Evolutionary conservation across 1,140 invertebrate species (phyloP).

Genomic region (Drosophila sproati): DNA sequence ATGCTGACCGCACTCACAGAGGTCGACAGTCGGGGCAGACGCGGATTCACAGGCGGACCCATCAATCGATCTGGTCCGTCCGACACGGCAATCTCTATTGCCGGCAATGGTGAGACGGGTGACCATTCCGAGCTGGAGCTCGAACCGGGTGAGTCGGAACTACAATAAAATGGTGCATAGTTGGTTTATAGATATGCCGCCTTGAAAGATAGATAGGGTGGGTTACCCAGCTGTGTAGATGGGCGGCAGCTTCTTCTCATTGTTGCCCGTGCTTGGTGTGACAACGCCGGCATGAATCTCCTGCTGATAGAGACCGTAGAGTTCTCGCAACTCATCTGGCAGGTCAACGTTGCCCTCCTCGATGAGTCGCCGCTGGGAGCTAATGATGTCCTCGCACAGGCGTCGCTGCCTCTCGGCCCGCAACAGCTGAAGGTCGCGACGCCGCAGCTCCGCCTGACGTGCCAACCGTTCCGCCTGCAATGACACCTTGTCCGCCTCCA

Average conservation of each 20-base stretch:
- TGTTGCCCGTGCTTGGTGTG: slow-evolving; percentile 66
- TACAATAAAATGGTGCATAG: slow-evolving; percentile 15
- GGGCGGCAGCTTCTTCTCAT: slow-evolving; percentile 81
- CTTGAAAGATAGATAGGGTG: background rate
- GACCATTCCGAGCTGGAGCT: slow-evolving; percentile 84
- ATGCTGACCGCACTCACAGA: slow-evolving; percentile 21
- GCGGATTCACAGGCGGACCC: slow-evolving; percentile 78
- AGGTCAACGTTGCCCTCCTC: slow-evolving; percentile 90
- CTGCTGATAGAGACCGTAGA: slow-evolving; percentile 94
- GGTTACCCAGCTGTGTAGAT: slow-evolving; percentile 82
- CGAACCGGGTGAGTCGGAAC: slow-evolving; percentile 81
- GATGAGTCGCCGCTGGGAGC: slow-evolving; percentile 93
- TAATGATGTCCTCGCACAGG: slow-evolving; percentile 96
- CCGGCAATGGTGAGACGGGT: slow-evolving; percentile 77
- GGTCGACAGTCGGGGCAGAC: slow-evolving; percentile 71
- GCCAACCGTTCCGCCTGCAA: slow-evolving; percentile 93
- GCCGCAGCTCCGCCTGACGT: slow-evolving; percentile 92
- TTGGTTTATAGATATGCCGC: background rate
- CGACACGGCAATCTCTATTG: slow-evolving; percentile 55
- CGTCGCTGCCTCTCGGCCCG: slow-evolving; percentile 93
- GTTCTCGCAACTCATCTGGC: slow-evolving; percentile 91
- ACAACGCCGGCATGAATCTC: slow-evolving; percentile 90
- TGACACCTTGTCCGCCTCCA: slow-evolving; percentile 95
- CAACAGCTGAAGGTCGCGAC: slow-evolving; percentile 92
- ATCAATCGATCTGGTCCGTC: slow-evolving; percentile 76